Conservation (phyloP, 2,113 vertebrate genomes). For the Globicephala melas region DNA sequence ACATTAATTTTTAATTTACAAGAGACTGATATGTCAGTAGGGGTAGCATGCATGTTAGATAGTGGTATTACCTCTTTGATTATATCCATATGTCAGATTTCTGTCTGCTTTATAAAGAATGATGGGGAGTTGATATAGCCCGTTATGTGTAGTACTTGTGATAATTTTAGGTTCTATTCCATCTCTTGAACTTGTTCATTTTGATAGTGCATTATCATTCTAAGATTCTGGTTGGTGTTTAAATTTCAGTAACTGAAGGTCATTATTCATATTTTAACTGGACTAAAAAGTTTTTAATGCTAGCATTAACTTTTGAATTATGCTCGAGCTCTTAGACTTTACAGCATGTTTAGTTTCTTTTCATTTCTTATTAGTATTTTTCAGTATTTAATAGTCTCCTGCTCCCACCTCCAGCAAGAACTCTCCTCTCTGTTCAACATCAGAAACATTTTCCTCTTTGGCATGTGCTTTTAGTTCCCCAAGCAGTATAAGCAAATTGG, state of each 20-base stretch:
- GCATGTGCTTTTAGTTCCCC: slow-evolving; percentile 80
- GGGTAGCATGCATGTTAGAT: not conserved
- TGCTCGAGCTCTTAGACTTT: slow-evolving; percentile 45
- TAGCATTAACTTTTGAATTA: slow-evolving; percentile 62
- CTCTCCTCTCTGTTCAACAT: slow-evolving; percentile 79
- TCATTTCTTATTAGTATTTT: slow-evolving; percentile 73
- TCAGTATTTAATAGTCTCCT: slow-evolving; percentile 59
- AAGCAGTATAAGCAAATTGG: slow-evolving; percentile 80
- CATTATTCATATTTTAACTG: slow-evolving; percentile 42
- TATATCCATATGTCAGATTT: not conserved
- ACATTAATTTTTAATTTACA: not conserved
- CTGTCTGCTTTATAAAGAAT: not conserved
- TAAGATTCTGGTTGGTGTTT: not conserved
- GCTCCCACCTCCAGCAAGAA: slow-evolving; percentile 63
- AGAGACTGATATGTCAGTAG: not conserved
- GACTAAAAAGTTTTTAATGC: slow-evolving; percentile 31
- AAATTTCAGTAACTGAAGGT: slow-evolving; percentile 25
- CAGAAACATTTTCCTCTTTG: slow-evolving; percentile 77
- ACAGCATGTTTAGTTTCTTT: slow-evolving; percentile 66
- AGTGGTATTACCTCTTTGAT: not conserved
- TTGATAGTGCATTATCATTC: not conserved
- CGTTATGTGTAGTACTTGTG: not conserved
- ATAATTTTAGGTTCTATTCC: not conserved
- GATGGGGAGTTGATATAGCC: not conserved
- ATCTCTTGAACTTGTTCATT: slow-evolving; percentile 1